Base-by-base conservation (phyloP, 2,113 vertebrate species). In the Romanogobio albipinnatus region DNA sequence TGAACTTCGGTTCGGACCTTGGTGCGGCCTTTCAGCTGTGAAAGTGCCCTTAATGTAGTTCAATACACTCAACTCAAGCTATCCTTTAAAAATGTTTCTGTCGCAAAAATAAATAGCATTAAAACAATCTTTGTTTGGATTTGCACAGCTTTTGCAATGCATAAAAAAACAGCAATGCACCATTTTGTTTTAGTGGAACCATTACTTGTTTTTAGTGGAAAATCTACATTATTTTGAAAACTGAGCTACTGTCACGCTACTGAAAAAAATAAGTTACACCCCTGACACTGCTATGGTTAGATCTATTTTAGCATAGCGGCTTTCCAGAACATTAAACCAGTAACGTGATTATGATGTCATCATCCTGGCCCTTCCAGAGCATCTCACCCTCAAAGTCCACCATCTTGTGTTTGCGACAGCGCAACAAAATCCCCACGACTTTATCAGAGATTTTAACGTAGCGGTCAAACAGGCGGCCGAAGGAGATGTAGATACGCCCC, bases 391-490 rank as follows among this genome's bases (percentile, higher is more conserved):
- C 92, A 76, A 96, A 96, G 86, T 93, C 93, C 84, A 96, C 26
- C 92, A 95, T 95, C 76, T 94, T 93, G 88, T 96, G 95, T 68
- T 96, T 96, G 79, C 95, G 90, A 82, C 95, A 95, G 85, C 95
- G 94, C 86, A 96, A 91, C 78, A 95, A 88, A 71, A 96, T 96
- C 4, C 95, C 95, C 76, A 96, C 95, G 76, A 96, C 95, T 83
- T 96, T 96, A 71, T 96, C 95, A 0, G 95, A 96, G 87, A 96
- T 95, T 83, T 94, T 95, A 26, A 95, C 95, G 8, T 96, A 96
- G 75, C 93, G 93, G 81, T 95, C 94, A 8, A 96, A 96, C 75
- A 96, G 93, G 1, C 93, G 89, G 0, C 95, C 95, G 22, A 96
- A 96, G 15, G 86, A 89, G 5, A 96, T 85, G 19, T 80, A 5